phyloP scores from a whole-genome alignment of 2,888 invertebrate genomes.

The Cephus rjabovi region DNA sequence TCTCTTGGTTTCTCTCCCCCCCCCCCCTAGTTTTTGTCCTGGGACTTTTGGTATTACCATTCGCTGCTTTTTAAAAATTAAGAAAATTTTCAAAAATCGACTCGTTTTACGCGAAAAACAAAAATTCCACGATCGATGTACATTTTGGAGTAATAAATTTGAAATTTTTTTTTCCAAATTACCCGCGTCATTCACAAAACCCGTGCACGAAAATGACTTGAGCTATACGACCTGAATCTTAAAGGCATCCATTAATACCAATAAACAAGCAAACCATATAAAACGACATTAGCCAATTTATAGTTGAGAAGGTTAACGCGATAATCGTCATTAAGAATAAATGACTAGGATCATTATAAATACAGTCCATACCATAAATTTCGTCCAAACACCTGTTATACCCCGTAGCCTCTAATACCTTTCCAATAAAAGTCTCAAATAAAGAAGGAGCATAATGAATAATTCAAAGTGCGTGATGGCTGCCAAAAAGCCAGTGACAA shows the following conservation, averaged over 20 bases:
- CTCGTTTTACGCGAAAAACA: too few relatives aligned
- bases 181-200: too few relatives aligned
- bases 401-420: neutral
- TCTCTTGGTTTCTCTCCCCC: constrained; percentile 25
- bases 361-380: neutral
- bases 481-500: neutral
- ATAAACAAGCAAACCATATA: neutral
- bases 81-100: neutral
- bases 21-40: neutral
- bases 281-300: neutral
- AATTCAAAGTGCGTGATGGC: neutral
- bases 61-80: neutral
- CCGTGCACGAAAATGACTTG: too few relatives aligned
- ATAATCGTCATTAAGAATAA: neutral
- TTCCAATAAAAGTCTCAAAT: neutral
- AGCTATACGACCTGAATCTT: too few relatives aligned
- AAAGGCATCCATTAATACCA: too few relatives aligned
- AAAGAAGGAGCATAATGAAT: neutral
- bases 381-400: neutral
- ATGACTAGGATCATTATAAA: neutral
- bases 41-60: neutral
- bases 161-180: too few relatives aligned
- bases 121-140: too few relatives aligned
- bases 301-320: neutral
- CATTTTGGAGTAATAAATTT: too few relatives aligned